A percentile compares a stretch with the other conserved stretches of the same genome.
Evolutionary conservation across 1,140 invertebrate genomes (phyloP).

Genomic region (Drosophila dunni): DNA sequence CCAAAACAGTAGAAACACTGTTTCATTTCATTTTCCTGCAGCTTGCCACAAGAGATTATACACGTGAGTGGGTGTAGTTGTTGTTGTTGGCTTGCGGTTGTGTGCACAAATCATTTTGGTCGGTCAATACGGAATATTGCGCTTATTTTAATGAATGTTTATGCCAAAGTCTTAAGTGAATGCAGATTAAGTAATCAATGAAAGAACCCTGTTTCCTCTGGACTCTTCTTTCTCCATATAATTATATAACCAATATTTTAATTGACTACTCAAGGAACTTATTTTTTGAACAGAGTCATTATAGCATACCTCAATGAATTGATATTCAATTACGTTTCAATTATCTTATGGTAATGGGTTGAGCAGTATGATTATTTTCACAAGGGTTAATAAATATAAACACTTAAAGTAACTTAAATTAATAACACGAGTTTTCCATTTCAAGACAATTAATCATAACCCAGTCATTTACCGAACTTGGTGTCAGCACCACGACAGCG

Average conservation of each 20-base stretch:
- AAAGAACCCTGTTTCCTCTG: no score
- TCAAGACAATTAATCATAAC: slow-evolving; percentile 27
- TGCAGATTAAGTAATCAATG: slow-evolving; percentile 56
- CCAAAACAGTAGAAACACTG: slow-evolving; percentile 51
- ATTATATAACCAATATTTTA: no score
- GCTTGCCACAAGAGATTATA: slow-evolving; percentile 56
- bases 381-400: no score
- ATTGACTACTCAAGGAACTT: no score
- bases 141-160: slow-evolving; percentile 59
- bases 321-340: no score
- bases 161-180: slow-evolving; percentile 33
- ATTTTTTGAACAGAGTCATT: no score
- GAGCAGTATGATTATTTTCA: no score
- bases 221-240: no score
- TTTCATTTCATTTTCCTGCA: background rate
- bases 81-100: slow-evolving; percentile 32
- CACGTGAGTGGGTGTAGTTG: slow-evolving; percentile 28
- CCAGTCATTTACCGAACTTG: slow-evolving; percentile 42
- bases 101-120: slow-evolving; percentile 66
- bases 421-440: slow-evolving; percentile 17
- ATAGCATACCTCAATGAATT: no score
- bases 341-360: no score
- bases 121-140: background rate
- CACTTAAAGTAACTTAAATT: slow-evolving; percentile 4
- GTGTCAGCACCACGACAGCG: slow-evolving; percentile 11